Conservation (phyloP, 2,888 invertebrate species). For the Colostygia pectinataria region DNA sequence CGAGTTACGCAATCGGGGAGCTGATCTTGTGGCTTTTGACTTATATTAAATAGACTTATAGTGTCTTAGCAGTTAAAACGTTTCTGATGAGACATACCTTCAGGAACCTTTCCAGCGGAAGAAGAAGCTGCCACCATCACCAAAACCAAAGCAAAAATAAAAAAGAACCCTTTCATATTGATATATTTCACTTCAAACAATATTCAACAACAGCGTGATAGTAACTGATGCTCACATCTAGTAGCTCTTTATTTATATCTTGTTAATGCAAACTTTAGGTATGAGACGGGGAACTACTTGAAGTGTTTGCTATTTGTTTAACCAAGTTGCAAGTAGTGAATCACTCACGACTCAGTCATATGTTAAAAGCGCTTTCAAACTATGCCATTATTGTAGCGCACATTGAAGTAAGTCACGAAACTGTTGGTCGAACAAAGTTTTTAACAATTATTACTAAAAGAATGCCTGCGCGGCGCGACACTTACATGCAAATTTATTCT, state of each 20-base stretch:
- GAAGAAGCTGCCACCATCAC: constrained; percentile 18
- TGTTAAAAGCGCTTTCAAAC: no score
- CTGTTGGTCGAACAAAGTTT: no score
- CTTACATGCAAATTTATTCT: no score
- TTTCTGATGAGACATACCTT: constrained; percentile 7
- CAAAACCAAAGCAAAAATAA: constrained; percentile 25
- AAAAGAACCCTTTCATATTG: constrained; percentile 27
- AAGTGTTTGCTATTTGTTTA: background rate
- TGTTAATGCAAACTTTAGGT: constrained; percentile 9
- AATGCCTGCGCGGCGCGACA: no score
- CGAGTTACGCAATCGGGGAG: no score
- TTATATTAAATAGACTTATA: no score
- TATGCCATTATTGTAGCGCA: no score
- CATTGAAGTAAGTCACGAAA: no score
- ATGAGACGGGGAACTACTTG: constrained; percentile 15
- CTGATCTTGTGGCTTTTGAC: no score
- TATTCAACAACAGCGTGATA: background rate
- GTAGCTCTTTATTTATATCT: constrained; percentile 7
- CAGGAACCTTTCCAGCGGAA: constrained; percentile 6
- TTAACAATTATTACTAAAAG: no score
- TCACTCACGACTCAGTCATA: background rate
- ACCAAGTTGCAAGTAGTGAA: background rate
- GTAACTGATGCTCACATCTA: background rate
- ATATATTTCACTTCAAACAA: background rate
- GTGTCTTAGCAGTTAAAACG: no score